phyloP scores from a whole-genome alignment of 1,140 invertebrate genomes.

The Epicauta chinensis region DNA sequence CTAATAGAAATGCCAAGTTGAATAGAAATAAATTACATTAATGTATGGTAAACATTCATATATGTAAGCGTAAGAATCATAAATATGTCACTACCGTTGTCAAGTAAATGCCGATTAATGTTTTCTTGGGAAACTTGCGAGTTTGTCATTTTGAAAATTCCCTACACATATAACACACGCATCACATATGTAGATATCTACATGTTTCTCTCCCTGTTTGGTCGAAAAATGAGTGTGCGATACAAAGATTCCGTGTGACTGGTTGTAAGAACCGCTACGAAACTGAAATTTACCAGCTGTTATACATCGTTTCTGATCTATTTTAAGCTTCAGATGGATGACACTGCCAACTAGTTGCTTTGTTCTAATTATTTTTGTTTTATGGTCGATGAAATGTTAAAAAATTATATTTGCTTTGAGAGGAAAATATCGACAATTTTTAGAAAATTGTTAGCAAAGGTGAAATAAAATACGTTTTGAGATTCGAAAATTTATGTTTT shows the following conservation, averaged over 20 bases:
- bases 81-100: constrained; percentile 44
- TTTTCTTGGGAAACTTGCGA: constrained; percentile 40
- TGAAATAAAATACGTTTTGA: no score
- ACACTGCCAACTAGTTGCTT: constrained; percentile 33
- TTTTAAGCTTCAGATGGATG: constrained; percentile 35
- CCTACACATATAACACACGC: not conserved
- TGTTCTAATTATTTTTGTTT: constrained; percentile 38
- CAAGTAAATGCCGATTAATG: constrained; percentile 45
- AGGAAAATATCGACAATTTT: constrained; percentile 7
- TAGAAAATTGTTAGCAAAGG: not conserved
- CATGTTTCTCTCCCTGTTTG: no score
- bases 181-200: no score
- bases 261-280: not conserved
- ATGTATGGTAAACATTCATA: constrained; percentile 45
- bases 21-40: constrained; percentile 44
- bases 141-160: not conserved
- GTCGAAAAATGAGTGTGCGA: no score
- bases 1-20: constrained; percentile 43
- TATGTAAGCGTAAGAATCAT: constrained; percentile 42
- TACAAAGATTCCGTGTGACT: no score
- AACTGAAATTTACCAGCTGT: constrained; percentile 28
- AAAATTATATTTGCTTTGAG: constrained; percentile 24
- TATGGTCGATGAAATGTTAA: constrained; percentile 33
- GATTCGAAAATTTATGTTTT: constrained; percentile 6
- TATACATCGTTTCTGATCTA: constrained; percentile 26